Conservation (phyloP, 2,888 invertebrate genomes). For the Cephus pygmeus region DNA sequence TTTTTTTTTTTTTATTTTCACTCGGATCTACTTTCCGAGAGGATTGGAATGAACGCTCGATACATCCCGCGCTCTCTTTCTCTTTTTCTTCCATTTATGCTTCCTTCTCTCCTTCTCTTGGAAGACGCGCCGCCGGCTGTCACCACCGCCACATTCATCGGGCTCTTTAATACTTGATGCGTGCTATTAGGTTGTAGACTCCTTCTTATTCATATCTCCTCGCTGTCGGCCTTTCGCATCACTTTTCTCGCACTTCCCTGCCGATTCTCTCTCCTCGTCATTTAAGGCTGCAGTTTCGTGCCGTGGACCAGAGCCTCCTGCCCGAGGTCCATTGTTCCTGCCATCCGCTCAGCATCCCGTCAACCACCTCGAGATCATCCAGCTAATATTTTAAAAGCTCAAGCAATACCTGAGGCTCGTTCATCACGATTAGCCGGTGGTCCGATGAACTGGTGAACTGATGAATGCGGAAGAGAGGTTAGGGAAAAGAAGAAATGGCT, state of each 20-base stretch:
- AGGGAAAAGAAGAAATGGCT: too few relatives aligned
- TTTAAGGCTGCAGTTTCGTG: too few relatives aligned
- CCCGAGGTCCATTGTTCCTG: neutral
- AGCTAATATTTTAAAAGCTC: constrained; percentile 45
- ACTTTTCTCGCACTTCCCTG: constrained; percentile 14
- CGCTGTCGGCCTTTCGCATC: constrained; percentile 17
- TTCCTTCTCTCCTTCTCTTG: too few relatives aligned
- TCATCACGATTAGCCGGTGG: constrained; percentile 43
- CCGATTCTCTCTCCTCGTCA: neutral
- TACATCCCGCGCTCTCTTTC: too few relatives aligned
- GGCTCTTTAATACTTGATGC: constrained; percentile 34
- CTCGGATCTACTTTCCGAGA: too few relatives aligned
- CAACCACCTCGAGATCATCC: neutral
- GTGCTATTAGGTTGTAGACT: constrained; percentile 4
- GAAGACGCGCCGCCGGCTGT: too few relatives aligned
- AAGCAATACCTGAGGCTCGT: constrained; percentile 36
- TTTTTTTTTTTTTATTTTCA: too few relatives aligned
- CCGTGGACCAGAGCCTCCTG: neutral
- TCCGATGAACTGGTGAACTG: too few relatives aligned
- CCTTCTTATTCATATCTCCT: constrained; percentile 26
- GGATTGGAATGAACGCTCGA: too few relatives aligned
- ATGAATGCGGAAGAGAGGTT: too few relatives aligned
- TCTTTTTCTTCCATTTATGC: too few relatives aligned
- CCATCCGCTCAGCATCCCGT: neutral
- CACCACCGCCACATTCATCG: too few relatives aligned